Percentiles rank a stretch among this genome's conserved stretches.
These are phyloP conservation scores for pig (Sus scrofa) DNA, from an alignment of 2,113 vertebrate genomes.

Conservation along the genomic window T2T-Sscrofa CM000819.6:81554501-81555000, in stretches of 20 bases:
- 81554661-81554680: slow-evolving; percentile 63
- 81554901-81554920: neutral
- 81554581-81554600: slow-evolving; percentile 85
- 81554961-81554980: neutral
- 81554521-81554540: slow-evolving; percentile 71
- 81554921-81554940: slow-evolving; percentile 46
- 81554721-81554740: slow-evolving; percentile 23
- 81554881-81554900: neutral
- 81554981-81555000: slow-evolving; percentile 41
- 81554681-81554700: slow-evolving; percentile 69
- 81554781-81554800: slow-evolving; percentile 16
- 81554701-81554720: slow-evolving; percentile 38
- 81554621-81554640: slow-evolving; percentile 77
- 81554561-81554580: slow-evolving; percentile 60
- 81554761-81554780: neutral
- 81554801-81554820: slow-evolving; percentile 29
- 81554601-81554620: slow-evolving; percentile 56
- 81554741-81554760: slow-evolving; percentile 5
- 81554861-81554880: slow-evolving; percentile 13
- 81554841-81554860: slow-evolving; percentile 82
- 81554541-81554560: slow-evolving; percentile 74
- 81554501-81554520: slow-evolving; percentile 69
- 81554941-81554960: slow-evolving; percentile 1
- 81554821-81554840: slow-evolving; percentile 67
- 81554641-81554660: slow-evolving; percentile 66